Conservation (phyloP, 2,888 invertebrate species). For the Netelia fuscicornis region DNA sequence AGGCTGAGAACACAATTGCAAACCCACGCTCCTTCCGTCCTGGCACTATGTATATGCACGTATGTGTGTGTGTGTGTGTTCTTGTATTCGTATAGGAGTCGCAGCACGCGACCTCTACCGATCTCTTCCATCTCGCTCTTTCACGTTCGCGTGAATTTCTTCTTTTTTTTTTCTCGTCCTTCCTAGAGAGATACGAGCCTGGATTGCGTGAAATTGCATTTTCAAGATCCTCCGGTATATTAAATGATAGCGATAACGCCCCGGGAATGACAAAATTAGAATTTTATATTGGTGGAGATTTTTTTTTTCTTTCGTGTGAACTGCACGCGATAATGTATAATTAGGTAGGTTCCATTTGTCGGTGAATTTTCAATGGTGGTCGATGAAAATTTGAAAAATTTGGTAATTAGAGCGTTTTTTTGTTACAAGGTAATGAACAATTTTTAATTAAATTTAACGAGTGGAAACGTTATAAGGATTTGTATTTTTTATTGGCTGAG, state of each 20-base stretch:
- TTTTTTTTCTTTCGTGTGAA: background rate
- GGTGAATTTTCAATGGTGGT: no score
- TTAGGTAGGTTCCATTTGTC: no score
- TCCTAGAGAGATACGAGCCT: slow-evolving; percentile 25
- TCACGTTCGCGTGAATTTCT: slow-evolving; percentile 32
- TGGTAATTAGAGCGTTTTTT: no score
- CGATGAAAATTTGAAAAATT: no score
- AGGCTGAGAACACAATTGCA: slow-evolving; percentile 72
- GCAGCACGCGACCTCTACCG: slow-evolving; percentile 51
- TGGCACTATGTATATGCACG: background rate
- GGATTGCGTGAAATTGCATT: slow-evolving; percentile 53
- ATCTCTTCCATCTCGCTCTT: slow-evolving; percentile 36
- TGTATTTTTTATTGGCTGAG: no score
- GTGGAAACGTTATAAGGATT: no score
- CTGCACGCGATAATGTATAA: no score
- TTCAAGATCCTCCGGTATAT: slow-evolving; percentile 6
- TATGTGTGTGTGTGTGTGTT: background rate
- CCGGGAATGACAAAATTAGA: background rate
- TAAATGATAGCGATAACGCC: background rate
- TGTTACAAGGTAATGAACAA: no score
- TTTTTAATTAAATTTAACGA: no score
- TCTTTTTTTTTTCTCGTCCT: background rate
- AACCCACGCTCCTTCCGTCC: slow-evolving; percentile 44
- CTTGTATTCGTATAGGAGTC: slow-evolving; percentile 1
- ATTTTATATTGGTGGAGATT: background rate